These are phyloP conservation scores for Aspidiotus rigidus DNA, from an alignment of 2,888 invertebrate species.

Conservation along the genomic window DNA sequence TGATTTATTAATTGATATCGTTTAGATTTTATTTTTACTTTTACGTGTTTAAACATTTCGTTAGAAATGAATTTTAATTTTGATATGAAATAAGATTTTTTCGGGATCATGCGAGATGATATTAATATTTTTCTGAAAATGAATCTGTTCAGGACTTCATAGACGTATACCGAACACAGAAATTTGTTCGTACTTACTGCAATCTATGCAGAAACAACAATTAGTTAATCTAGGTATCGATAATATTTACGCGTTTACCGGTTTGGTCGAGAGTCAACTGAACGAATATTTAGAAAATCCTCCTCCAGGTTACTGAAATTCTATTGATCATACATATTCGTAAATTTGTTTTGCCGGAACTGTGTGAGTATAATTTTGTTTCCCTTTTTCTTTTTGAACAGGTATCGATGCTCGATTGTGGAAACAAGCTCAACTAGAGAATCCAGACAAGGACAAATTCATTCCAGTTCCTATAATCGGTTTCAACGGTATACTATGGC, in stretches of 20 bases:
- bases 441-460: slow-evolving; percentile 81
- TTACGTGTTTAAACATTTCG: too few species aligned
- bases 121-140: background rate
- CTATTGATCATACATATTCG: background rate
- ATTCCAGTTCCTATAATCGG: slow-evolving; percentile 93
- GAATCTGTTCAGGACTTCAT: slow-evolving; percentile 48
- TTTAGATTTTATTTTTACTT: too few species aligned
- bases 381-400: slow-evolving; percentile 41
- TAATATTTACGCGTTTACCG: slow-evolving; percentile 61
- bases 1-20: too few species aligned
- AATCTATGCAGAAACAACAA: slow-evolving; percentile 60
- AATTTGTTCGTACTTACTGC: slow-evolving; percentile 59
- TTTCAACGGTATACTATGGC: slow-evolving; percentile 55
- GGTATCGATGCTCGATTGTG: slow-evolving; percentile 89
- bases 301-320: slow-evolving; percentile 54
- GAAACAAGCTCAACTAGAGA: slow-evolving; percentile 92
- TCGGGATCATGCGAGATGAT: too few species aligned
- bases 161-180: slow-evolving; percentile 65
- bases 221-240: slow-evolving; percentile 59
- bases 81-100: too few species aligned
- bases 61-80: too few species aligned
- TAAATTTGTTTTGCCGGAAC: too few species aligned
- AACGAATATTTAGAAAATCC: slow-evolving; percentile 83
- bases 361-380: background rate
- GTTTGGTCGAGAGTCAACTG: slow-evolving; percentile 66